These are phyloP conservation scores for Ormia ochracea DNA, from an alignment of 2,888 invertebrate genomes.

Conservation along the genomic window DNA sequence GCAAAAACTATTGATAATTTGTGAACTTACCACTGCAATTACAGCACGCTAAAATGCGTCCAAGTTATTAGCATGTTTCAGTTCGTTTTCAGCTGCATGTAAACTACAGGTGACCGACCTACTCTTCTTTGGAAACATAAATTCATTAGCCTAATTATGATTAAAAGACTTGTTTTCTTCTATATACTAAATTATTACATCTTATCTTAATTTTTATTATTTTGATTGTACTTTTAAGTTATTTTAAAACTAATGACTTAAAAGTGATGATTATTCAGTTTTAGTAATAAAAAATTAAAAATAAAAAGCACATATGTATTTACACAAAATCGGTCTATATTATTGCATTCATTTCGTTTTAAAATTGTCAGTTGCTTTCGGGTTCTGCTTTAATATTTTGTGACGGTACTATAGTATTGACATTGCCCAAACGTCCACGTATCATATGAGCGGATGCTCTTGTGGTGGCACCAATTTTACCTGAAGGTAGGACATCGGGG, in stretches of 20 bases:
- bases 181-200: no score
- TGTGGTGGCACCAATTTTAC: slow-evolving; percentile 63
- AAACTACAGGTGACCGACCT: no score
- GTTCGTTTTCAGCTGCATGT: no score
- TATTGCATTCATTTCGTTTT: not conserved
- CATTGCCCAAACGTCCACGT: slow-evolving; percentile 56
- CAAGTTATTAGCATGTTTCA: no score
- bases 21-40: no score
- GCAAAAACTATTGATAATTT: no score
- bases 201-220: slow-evolving; percentile 6
- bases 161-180: no score
- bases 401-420: slow-evolving; percentile 27
- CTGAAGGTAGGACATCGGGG: slow-evolving; percentile 46
- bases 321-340: slow-evolving; percentile 50
- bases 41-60: no score
- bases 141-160: no score
- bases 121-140: no score
- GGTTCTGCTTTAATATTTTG: slow-evolving; percentile 63
- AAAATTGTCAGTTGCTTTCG: slow-evolving; percentile 51
- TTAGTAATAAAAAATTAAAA: slow-evolving; percentile 12
- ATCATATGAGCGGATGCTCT: slow-evolving; percentile 60
- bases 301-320: slow-evolving; percentile 40
- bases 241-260: slow-evolving; percentile 53
- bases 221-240: slow-evolving; percentile 45
- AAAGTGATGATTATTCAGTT: not conserved